Evolutionary conservation across 2,888 invertebrate genomes (phyloP), one percentile per base, ranked within the genome.

Genomic region (Elmis aenea): DNA sequence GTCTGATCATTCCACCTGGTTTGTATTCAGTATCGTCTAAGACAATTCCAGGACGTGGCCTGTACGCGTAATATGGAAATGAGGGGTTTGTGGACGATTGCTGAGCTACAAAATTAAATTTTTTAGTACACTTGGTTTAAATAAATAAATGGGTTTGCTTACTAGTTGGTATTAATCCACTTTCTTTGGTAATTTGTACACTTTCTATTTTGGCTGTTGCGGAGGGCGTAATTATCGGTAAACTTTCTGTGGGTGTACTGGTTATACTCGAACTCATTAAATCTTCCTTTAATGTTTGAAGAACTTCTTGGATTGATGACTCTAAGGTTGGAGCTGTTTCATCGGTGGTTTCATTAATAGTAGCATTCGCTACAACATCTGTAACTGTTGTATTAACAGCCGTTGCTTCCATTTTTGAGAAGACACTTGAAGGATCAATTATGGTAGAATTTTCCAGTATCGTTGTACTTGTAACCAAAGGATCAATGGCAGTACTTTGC

Each of bases 1-100:
- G 61, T 32, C 66, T 55, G 26, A 62, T 55, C 10, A 59, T 55
- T 0, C 77, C 76, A 13, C 78, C 80, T 0, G 84, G 85, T 55
- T 84, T 83, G 66, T 83, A 85, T 62, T 85, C 85, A 0, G 85
- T 77, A 58, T 91, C 91, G 48, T 90, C 89, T 8, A 91, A 68
- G 0, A 91, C 90, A 34, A 90, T 87, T 11, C 91, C 90, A 0
- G 89, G 89, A 5, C 89, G 73, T 0, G 87, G 86, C 13, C 83
- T 76, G 62, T 88, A 88, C 0, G 80, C 75, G 42, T 70, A 70
- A 25, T 75, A 73, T 0, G 71, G 65, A 15, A 72, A 70, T 2
- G 65, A 64, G 56, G 57, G 54, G 15, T 67, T 67, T 0, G 70
- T 31, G n/a, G 33, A 18, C 22, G 34, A 24, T 24, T 38, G 26